Base-by-base conservation (phyloP, 1,140 invertebrate species). In the Parapsyche elsis region DNA sequence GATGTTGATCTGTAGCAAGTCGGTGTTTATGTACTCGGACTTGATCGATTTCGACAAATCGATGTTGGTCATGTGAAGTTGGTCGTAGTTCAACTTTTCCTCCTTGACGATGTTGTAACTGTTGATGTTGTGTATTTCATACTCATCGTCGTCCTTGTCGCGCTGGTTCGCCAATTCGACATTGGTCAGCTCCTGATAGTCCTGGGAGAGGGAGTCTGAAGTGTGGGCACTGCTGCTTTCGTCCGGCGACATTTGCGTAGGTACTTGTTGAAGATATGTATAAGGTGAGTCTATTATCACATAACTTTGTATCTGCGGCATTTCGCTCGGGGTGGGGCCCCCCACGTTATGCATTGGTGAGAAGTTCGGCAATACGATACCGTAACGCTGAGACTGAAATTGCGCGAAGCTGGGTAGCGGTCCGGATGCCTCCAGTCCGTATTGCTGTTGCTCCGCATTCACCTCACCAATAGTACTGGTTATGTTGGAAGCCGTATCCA, bases 381-480 rank as follows among this genome's bases (percentile, higher is more conserved):
- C 89, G 85, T 90, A 90, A 84, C 89, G 85, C 86, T 90, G 88
- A 85, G 88, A 87, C 82, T 91, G 90, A 84, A 92, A 90, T 84
- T 92, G 90, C 76, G 90, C 88, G 84, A 93, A 94, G 85, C 90
- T 93, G 53, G 92, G 91, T 85, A 93, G 86, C 83, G 90, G 88
- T 84, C 88, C 88, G 80, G 87, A 88, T 84, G 88, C 87, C 85
- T 89, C 86, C 61, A 87, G 85, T 38, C 87, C 87, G 85, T 86
- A 88, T 76, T 85, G 86, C 64, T 67, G 64, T 23, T 67, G 64
- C 86, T 88, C 87, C 19, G 87, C 85, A 87, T 85, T 67, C 10
- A 85, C 85, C 87, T 92, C 92, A 92, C 92, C 92, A 93, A 90
- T 93, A 93, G 90, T 92, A 93, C 87, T 90, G 88, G 88, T 89